phyloP scores from a whole-genome alignment of 2,888 invertebrate genomes.

The Lasioglossum lativentre region DNA sequence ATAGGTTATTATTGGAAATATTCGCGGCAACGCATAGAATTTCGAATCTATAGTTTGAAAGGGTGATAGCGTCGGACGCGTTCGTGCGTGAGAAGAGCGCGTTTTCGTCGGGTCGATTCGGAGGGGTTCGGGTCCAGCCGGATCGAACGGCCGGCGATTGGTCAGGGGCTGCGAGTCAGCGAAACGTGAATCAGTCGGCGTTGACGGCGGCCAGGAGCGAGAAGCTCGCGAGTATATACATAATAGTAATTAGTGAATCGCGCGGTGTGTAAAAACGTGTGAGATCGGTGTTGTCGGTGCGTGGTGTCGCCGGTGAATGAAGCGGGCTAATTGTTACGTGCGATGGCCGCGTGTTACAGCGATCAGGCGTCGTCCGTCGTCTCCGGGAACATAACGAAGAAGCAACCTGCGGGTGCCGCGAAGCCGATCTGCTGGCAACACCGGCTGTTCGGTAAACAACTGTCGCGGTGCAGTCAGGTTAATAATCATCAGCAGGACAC shows the following conservation, averaged over 20 bases:
- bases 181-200: constrained; percentile 62
- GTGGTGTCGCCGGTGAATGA: constrained; percentile 63
- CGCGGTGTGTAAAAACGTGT: constrained; percentile 14
- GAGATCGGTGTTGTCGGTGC: constrained; percentile 41
- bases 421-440: constrained; percentile 79
- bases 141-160: constrained; percentile 21
- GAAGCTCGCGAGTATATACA: neutral
- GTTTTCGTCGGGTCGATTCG: constrained; percentile 46
- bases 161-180: constrained; percentile 45
- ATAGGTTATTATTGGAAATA: neutral
- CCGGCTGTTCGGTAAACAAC: constrained; percentile 81
- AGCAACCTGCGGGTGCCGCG: constrained; percentile 51
- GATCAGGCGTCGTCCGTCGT: constrained; percentile 62
- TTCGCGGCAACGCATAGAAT: neutral
- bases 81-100: constrained; percentile 30
- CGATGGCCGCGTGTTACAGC: constrained; percentile 68
- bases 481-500: constrained; percentile 69
- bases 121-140: constrained; percentile 36
- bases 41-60: neutral
- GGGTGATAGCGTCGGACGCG: neutral
- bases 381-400: constrained; percentile 59
- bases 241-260: neutral
- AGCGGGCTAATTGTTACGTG: constrained; percentile 51
- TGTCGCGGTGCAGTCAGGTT: constrained; percentile 76
- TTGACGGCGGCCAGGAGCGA: constrained; percentile 34